Percentiles rank a stretch among this genome's conserved stretches.
Evolutionary conservation across 2,888 invertebrate genomes (phyloP).

Genomic region (Carabus problematicus): DNA sequence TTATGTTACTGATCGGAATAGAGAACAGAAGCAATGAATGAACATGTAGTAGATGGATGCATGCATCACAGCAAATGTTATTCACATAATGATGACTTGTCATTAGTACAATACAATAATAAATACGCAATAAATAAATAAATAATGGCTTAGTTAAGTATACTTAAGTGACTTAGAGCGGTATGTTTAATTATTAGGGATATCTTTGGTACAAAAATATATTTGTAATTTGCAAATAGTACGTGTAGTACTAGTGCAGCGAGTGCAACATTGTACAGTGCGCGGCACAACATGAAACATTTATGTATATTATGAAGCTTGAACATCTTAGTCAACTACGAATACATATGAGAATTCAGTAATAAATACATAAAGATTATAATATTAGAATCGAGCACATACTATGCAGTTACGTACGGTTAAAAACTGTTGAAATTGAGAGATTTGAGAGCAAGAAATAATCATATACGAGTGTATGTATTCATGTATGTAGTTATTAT

Average conservation of each 20-base stretch:
- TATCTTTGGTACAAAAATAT: conserved; percentile 43
- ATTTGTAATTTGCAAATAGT: conserved; percentile 34
- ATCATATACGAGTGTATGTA: conserved; percentile 20
- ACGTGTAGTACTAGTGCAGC: conserved; percentile 37
- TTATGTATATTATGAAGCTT: conserved; percentile 4
- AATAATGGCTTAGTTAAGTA: conserved; percentile 8
- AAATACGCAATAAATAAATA: background rate
- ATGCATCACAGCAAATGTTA: conserved; percentile 1
- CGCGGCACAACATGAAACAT: conserved; percentile 23
- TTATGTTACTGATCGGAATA: conserved; percentile 14
- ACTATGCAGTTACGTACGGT: conserved; percentile 29
- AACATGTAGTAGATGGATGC: conserved; percentile 18
- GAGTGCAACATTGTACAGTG: conserved; percentile 37
- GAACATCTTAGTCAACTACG: conserved; percentile 24
- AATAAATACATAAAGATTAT: too few species aligned
- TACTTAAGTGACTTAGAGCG: background rate
- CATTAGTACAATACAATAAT: background rate
- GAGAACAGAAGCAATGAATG: conserved; percentile 17
- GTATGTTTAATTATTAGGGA: conserved; percentile 10
- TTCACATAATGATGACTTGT: background rate
- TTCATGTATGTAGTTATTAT: conserved; percentile 8
- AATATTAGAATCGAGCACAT: conserved; percentile 9
- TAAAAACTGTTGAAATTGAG: conserved; percentile 16
- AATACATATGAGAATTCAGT: conserved; percentile 7
- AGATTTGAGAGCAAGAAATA: background rate